A percentile compares a stretch with the other conserved stretches of the same genome.
phyloP scores from a whole-genome alignment of 1,140 invertebrate species.

The Heliothis virescens region DNA sequence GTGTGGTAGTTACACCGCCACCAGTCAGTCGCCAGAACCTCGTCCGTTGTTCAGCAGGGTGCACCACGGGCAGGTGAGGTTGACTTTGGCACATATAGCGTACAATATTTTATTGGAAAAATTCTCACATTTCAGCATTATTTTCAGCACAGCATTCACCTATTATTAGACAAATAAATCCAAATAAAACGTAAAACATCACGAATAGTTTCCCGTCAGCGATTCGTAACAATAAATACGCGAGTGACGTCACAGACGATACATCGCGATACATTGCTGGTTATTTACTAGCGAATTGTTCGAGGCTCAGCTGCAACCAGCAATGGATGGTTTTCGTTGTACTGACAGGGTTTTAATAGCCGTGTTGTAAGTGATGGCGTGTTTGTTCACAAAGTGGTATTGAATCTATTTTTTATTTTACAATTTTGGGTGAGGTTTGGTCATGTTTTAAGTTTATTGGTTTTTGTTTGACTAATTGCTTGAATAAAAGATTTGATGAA shows the following conservation, averaged over 20 bases:
- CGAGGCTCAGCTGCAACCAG: constrained; percentile 31
- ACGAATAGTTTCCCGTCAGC: not conserved
- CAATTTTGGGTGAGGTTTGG: too few relatives aligned
- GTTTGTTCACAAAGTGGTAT: not conserved
- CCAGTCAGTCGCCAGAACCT: too few relatives aligned
- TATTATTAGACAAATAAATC: not conserved
- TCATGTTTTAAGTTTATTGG: too few relatives aligned
- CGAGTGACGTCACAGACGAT: not conserved
- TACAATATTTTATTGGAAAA: too few relatives aligned
- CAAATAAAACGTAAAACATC: constrained; percentile 15
- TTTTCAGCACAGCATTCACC: too few relatives aligned
- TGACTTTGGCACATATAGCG: too few relatives aligned
- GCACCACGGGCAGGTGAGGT: too few relatives aligned
- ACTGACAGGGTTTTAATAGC: constrained; percentile 27
- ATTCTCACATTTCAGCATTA: not conserved
- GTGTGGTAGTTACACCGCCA: too few relatives aligned
- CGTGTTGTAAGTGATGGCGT: not conserved
- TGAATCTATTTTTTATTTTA: not conserved
- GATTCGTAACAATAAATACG: constrained; percentile 36
- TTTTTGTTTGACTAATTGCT: too few relatives aligned
- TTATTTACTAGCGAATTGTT: constrained; percentile 14
- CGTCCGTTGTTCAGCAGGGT: too few relatives aligned
- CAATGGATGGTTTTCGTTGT: constrained; percentile 26
- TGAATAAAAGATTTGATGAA: too few relatives aligned
- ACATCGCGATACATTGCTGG: constrained; percentile 19